Evolutionary conservation across 2,113 vertebrate species (phyloP).

Genomic region (Proteles cristata): DNA sequence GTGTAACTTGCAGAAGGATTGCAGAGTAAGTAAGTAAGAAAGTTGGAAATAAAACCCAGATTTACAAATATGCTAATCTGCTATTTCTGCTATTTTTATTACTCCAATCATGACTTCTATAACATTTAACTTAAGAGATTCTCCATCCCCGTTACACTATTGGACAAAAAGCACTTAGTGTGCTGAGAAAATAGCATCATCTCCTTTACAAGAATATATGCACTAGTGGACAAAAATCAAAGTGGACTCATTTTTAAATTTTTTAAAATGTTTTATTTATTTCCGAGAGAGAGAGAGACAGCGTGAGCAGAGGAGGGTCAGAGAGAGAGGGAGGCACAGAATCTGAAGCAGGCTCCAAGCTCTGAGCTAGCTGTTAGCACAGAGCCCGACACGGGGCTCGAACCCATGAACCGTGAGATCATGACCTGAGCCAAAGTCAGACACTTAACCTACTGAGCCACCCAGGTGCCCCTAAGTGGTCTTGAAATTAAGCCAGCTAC

Average conservation of each 20-base stretch:
- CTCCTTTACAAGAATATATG: constrained; percentile 1
- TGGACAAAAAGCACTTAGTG: not conserved
- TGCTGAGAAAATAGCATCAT: not conserved
- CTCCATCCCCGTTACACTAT: not conserved
- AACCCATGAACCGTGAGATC: no score
- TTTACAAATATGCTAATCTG: not conserved
- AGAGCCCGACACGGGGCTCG: no score
- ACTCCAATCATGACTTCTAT: not conserved
- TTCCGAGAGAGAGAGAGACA: no score
- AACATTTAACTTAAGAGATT: not conserved
- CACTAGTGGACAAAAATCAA: not conserved
- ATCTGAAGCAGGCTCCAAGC: no score
- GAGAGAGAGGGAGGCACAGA: no score
- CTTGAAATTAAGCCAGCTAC: not conserved
- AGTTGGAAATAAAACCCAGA: not conserved
- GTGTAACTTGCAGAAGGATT: not conserved
- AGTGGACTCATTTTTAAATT: not conserved
- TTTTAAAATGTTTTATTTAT: no score
- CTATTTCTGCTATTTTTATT: not conserved
- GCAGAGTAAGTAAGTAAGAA: not conserved
- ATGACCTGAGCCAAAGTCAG: no score
- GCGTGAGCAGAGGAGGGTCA: no score
- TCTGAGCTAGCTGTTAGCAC: no score
- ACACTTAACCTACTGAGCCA: no score
- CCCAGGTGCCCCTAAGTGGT: no score